Evolutionary conservation across 2,888 invertebrate species (phyloP).

Genomic region (Rutpela maculata): DNA sequence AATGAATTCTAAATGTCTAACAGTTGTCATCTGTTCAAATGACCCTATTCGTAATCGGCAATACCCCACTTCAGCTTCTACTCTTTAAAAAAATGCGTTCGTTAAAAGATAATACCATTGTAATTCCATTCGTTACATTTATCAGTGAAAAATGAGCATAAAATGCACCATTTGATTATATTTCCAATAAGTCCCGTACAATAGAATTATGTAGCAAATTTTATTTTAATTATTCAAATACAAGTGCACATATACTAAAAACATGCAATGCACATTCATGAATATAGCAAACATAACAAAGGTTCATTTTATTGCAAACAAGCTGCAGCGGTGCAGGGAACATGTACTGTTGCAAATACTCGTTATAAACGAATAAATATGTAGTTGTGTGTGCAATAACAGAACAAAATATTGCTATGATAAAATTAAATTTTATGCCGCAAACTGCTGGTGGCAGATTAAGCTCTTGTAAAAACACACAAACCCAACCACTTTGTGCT

Average conservation of each 20-base stretch:
- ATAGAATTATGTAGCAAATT: constrained; percentile 58
- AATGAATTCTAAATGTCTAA: too few species aligned
- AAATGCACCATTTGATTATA: not conserved
- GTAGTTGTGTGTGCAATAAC: constrained; percentile 62
- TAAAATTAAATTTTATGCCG: constrained; percentile 66
- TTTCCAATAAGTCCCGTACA: constrained; percentile 50
- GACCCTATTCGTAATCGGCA: too few species aligned
- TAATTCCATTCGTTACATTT: not conserved
- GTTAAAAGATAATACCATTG: not conserved
- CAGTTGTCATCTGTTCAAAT: too few species aligned
- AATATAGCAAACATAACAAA: constrained; percentile 63
- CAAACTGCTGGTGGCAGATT: constrained; percentile 68
- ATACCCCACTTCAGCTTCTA: too few species aligned
- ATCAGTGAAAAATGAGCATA: not conserved
- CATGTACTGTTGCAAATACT: constrained; percentile 55
- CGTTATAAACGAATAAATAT: constrained; percentile 61
- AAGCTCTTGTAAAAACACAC: constrained; percentile 70
- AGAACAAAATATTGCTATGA: constrained; percentile 60
- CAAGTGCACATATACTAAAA: constrained; percentile 60
- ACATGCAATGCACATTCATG: constrained; percentile 63
- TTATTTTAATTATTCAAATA: constrained; percentile 61
- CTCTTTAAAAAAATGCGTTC: not conserved
- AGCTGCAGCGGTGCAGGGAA: constrained; percentile 56
- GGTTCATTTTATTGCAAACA: constrained; percentile 63
- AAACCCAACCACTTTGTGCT: constrained; percentile 65